Conservation (phyloP, 2,888 invertebrate genomes). For the Sesia bembeciformis region DNA sequence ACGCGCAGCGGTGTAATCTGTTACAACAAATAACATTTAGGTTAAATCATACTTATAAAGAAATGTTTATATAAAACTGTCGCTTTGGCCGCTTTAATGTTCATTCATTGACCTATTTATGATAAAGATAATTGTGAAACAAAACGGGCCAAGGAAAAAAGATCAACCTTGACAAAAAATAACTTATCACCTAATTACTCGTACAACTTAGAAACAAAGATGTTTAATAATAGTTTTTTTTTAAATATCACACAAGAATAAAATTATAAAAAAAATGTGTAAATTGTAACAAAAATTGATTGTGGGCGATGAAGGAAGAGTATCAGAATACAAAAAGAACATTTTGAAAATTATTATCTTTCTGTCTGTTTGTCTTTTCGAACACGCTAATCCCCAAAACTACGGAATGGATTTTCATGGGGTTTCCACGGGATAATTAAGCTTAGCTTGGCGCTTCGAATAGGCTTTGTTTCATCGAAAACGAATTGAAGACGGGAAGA, state of each 20-base stretch:
- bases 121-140: constrained; percentile 45
- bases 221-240: not conserved
- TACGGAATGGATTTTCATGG: no score
- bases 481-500: no score
- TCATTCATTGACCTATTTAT: constrained; percentile 25
- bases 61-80: not conserved
- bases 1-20: constrained; percentile 29
- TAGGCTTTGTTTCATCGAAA: no score
- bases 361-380: no score
- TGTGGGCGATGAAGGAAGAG: no score
- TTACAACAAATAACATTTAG: constrained; percentile 2
- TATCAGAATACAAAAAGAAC: no score
- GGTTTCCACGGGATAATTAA: no score
- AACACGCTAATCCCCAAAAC: no score
- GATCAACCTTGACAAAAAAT: constrained; percentile 42
- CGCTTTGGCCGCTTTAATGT: not conserved
- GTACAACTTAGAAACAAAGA: not conserved
- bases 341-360: no score
- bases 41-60: not conserved
- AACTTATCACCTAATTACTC: constrained; percentile 33
- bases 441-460: no score
- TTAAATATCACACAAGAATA: not conserved
- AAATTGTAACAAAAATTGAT: no score
- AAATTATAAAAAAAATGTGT: not conserved
- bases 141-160: constrained; percentile 43